A percentile compares a stretch with the other conserved stretches of the same genome.
phyloP scores from a whole-genome alignment of 1,140 invertebrate species.

The Frieseomelitta varia region DNA sequence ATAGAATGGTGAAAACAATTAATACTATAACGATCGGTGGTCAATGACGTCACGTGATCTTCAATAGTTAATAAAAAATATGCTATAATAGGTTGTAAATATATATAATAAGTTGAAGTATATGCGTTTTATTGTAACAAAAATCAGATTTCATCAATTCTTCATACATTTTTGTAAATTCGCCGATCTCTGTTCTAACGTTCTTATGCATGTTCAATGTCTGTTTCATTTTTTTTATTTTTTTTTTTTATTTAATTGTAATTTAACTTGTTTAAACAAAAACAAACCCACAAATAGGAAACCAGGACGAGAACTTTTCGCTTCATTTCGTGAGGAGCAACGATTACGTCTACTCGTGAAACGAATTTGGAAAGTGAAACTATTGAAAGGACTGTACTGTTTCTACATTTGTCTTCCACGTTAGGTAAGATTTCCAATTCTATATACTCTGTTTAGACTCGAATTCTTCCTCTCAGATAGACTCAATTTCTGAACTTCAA shows the following conservation, averaged over 20 bases:
- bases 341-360: not conserved
- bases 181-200: not conserved
- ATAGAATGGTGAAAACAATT: no score
- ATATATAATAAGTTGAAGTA: no score
- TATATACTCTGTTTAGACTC: not conserved
- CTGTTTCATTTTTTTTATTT: not conserved
- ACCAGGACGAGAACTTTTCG: not conserved
- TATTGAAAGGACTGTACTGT: not conserved
- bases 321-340: not conserved
- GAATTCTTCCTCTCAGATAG: not conserved
- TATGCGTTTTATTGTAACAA: no score
- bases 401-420: not conserved
- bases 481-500: not conserved
- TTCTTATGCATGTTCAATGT: not conserved
- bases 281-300: not conserved
- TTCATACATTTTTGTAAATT: no score
- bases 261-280: not conserved
- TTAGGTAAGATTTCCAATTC: constrained; percentile 11
- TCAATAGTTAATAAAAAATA: no score
- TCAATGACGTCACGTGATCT: no score
- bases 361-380: not conserved
- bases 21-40: no score
- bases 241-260: not conserved
- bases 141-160: no score
- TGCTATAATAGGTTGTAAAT: no score